Conservation (phyloP, 2,888 invertebrate species). For the Aproaerema taeniolella region DNA sequence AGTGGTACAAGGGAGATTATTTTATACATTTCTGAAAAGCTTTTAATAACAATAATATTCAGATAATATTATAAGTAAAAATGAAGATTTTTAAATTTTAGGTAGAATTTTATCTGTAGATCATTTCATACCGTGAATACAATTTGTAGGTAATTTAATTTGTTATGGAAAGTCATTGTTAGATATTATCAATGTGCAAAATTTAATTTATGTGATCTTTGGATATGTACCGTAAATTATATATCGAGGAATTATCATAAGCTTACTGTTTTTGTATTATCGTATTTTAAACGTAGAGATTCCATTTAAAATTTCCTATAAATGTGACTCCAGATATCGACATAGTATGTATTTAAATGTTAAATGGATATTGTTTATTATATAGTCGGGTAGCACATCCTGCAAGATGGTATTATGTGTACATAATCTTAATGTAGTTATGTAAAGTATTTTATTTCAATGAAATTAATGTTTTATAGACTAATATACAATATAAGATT, state of each 20-base stretch:
- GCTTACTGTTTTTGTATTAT: conserved; percentile 67
- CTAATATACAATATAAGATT: conserved; percentile 77
- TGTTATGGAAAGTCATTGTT: conserved; percentile 65
- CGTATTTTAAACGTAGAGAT: conserved; percentile 64
- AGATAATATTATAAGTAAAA: conserved; percentile 45
- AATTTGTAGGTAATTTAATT: conserved; percentile 62
- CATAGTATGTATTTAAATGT: conserved; percentile 68
- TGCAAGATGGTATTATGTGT: conserved; percentile 74
- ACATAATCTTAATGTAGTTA: conserved; percentile 73
- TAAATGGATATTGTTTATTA: conserved; percentile 71
- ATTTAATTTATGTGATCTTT: conserved; percentile 56
- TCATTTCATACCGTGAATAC: conserved; percentile 47
- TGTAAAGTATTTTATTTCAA: conserved; percentile 77
- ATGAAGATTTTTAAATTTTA: conserved; percentile 46
- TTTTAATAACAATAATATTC: conserved; percentile 52
- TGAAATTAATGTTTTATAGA: conserved; percentile 78
- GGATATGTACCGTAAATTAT: conserved; percentile 51
- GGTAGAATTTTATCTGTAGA: conserved; percentile 58
- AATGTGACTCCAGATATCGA: conserved; percentile 65
- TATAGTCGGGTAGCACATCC: conserved; percentile 58
- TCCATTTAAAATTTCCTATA: conserved; percentile 57
- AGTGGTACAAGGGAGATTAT: conserved; percentile 65
- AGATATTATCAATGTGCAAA: conserved; percentile 60
- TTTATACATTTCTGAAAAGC: conserved; percentile 64
- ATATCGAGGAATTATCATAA: conserved; percentile 57